These are phyloP conservation scores for Esperia sulphurella DNA, from an alignment of 2,888 invertebrate species.

Conservation along the genomic window DNA sequence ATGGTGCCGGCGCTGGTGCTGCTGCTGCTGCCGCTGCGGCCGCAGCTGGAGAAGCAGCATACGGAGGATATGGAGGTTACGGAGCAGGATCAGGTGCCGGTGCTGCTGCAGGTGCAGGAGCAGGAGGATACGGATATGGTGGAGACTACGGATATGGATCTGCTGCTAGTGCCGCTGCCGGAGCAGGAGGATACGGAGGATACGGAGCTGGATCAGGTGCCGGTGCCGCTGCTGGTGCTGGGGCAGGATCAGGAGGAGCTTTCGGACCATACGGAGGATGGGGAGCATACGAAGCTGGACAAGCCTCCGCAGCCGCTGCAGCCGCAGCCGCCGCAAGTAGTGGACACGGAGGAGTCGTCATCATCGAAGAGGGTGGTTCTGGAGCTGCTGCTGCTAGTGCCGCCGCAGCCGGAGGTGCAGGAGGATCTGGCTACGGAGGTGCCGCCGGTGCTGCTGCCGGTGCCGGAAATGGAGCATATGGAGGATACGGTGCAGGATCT, in stretches of 20 bases:
- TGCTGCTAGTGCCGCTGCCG: conserved; percentile 3
- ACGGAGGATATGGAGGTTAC: conserved; percentile 1
- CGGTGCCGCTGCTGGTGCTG: neutral
- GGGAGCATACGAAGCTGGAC: conserved; percentile 1
- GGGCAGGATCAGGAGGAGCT: neutral
- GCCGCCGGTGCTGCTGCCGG: neutral
- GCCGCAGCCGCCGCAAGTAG: neutral
- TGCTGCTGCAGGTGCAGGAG: conserved; percentile 1
- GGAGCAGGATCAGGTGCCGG: neutral
- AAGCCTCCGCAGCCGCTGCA: conserved; percentile 6
- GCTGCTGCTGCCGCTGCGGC: neutral
- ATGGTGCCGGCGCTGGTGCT: neutral
- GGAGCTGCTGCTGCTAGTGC: conserved; percentile 4
- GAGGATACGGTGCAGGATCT: conserved; percentile 2
- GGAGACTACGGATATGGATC: neutral
- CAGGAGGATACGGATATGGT: neutral
- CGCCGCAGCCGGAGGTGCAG: conserved; percentile 2
- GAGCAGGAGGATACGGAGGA: conserved; percentile 6
- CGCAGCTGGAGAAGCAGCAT: neutral
- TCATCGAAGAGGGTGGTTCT: neutral
- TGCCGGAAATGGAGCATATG: neutral
- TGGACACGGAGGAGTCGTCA: neutral
- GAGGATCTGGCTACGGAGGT: conserved; percentile 5
- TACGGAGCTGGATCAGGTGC: conserved; percentile 3
- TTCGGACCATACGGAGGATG: neutral